Percentiles rank a stretch among this genome's conserved stretches.
Conservation (phyloP, 1,140 invertebrate species). For the Drosophila serrata region DNA sequence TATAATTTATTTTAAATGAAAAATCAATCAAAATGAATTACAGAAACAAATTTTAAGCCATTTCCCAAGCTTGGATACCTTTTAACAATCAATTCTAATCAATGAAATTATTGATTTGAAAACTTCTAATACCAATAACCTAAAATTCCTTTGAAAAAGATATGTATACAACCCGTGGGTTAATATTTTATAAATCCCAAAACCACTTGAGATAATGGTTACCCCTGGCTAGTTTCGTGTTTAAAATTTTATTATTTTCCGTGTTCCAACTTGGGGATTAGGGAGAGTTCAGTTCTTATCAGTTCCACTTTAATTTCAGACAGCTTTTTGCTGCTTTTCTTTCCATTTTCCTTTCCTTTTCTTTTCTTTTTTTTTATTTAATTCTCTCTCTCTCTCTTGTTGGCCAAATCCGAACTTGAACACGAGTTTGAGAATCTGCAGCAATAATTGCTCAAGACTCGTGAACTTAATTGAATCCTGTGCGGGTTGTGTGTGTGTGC, state of each 20-base stretch:
- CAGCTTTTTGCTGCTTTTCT: background rate
- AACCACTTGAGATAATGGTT: background rate
- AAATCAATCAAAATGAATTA: no score
- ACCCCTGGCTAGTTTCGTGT: background rate
- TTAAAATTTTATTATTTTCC: background rate
- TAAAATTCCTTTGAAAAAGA: background rate
- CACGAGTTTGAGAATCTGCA: conserved; percentile 27
- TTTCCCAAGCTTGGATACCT: no score
- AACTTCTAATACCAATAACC: no score
- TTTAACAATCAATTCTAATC: no score
- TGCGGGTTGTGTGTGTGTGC: conserved; percentile 1
- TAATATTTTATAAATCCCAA: background rate
- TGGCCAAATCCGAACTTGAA: conserved; percentile 18
- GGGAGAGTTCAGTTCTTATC: background rate
- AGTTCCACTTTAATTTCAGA: conserved; percentile 1
- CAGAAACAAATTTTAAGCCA: no score
- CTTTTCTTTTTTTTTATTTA: background rate
- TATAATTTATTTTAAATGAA: no score
- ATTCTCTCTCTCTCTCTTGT: conserved; percentile 22
- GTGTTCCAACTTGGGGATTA: no score
- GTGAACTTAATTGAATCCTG: conserved; percentile 55
- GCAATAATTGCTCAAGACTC: conserved; percentile 53
- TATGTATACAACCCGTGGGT: no score
- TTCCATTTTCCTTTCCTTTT: background rate
- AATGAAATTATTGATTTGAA: no score